A percentile compares a stretch with the other conserved stretches of the same genome.
These are phyloP conservation scores for Enteromius radiatus DNA, from an alignment of 2,797 vertebrate genomes.

Conservation along the genomic window DNA sequence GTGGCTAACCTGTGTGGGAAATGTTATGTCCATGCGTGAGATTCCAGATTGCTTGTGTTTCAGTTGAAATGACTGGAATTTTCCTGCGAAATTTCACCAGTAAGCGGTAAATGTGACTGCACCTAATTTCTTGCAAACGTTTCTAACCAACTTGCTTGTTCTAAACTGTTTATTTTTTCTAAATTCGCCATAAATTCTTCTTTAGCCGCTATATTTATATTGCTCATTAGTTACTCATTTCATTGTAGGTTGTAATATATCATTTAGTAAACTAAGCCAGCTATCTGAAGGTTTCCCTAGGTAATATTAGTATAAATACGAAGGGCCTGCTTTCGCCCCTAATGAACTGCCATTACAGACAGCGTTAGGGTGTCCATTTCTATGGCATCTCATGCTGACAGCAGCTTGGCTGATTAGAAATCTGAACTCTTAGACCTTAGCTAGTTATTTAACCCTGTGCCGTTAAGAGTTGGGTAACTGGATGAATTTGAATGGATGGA, in stretches of 20 bases:
- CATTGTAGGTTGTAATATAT: background rate
- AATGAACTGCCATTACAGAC: slow-evolving; percentile 7
- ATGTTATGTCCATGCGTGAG: background rate
- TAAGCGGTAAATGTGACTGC: background rate
- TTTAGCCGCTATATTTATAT: background rate
- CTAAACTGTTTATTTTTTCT: background rate
- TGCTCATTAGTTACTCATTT: background rate
- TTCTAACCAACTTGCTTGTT: background rate
- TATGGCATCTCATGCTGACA: slow-evolving; percentile 6
- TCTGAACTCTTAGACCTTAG: background rate
- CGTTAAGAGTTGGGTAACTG: slow-evolving; percentile 24
- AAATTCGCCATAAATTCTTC: background rate
- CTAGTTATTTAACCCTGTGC: slow-evolving; percentile 25
- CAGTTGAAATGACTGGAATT: background rate
- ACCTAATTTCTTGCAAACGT: background rate
- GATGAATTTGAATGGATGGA: background rate
- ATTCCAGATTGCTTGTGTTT: background rate
- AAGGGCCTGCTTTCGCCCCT: background rate
- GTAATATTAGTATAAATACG: background rate
- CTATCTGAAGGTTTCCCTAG: background rate
- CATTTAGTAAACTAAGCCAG: background rate
- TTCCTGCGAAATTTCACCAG: background rate
- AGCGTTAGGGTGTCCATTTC: slow-evolving; percentile 15
- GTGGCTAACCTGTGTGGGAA: background rate
- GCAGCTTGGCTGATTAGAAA: slow-evolving; percentile 37